phyloP scores from a whole-genome alignment of 2,113 vertebrate species.

The Odocoileus hemionus region DNA sequence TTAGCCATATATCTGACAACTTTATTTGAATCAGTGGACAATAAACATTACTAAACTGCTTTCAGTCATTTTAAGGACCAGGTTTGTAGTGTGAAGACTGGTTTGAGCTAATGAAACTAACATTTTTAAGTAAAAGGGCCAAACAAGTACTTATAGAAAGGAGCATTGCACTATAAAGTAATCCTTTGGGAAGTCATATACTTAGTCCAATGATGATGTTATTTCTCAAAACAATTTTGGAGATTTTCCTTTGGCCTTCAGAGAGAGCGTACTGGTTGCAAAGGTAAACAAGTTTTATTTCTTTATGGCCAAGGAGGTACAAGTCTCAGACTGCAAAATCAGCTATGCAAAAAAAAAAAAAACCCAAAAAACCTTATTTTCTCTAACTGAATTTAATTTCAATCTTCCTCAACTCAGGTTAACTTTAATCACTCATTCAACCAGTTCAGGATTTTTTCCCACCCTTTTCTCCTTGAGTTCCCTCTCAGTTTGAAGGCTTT shows the following conservation, averaged over 20 bases:
- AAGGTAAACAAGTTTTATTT: constrained; percentile 60
- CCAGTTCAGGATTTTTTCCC: not conserved
- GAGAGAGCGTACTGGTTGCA: constrained; percentile 32
- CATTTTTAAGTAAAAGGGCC: constrained; percentile 37
- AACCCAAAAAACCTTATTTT: not conserved
- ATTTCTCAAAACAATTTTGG: constrained; percentile 68
- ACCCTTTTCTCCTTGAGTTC: not conserved
- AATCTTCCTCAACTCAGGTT: not conserved
- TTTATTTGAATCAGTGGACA: constrained; percentile 45
- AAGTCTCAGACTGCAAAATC: constrained; percentile 39
- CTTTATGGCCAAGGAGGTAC: constrained; percentile 10
- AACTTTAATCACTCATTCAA: constrained; percentile 32
- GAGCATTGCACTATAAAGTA: constrained; percentile 27
- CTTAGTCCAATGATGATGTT: constrained; percentile 62
- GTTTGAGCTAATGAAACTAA: constrained; percentile 9
- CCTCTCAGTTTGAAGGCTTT: not conserved
- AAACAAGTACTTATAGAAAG: constrained; percentile 4
- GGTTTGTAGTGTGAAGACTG: not conserved
- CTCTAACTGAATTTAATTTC: not conserved
- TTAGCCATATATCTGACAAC: not conserved
- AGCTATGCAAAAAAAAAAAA: not conserved
- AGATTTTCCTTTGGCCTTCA: constrained; percentile 61
- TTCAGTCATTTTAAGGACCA: not conserved
- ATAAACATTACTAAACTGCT: not conserved
- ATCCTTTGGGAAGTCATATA: constrained; percentile 56